Percentiles rank a stretch among this genome's conserved stretches.
phyloP scores from a whole-genome alignment of 2,113 vertebrate genomes.

The Prietella phreatophila region DNA sequence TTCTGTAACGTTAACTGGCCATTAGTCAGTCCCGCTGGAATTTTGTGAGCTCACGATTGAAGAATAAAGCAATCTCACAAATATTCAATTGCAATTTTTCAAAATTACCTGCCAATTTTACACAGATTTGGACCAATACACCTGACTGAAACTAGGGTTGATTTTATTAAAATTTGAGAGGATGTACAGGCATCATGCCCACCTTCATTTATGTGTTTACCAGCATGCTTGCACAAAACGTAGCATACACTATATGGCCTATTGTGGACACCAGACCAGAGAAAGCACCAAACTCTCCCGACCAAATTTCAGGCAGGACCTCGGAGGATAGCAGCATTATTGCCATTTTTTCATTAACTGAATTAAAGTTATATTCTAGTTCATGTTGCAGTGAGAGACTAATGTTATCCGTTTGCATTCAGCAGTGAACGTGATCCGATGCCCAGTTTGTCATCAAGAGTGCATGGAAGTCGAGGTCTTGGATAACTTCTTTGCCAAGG shows the following conservation, averaged over 20 bases:
- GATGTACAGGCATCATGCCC: background rate
- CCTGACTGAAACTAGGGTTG: background rate
- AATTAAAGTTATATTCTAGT: background rate
- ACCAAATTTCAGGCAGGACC: background rate
- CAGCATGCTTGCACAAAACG: background rate
- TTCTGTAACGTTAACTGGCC: background rate
- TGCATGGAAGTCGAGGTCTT: slow-evolving; percentile 94
- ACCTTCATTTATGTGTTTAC: background rate
- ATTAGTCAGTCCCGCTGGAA: too few relatives aligned
- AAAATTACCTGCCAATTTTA: too few relatives aligned
- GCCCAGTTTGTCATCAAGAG: slow-evolving; percentile 94
- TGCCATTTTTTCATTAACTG: background rate
- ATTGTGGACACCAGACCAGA: background rate
- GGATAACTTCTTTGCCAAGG: slow-evolving; percentile 98
- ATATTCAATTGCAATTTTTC: too few relatives aligned
- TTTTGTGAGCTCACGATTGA: too few relatives aligned
- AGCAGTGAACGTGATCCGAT: slow-evolving; percentile 87
- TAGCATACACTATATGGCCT: background rate
- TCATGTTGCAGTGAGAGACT: slow-evolving; percentile 1
- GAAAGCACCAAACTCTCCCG: background rate
- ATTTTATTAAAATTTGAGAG: background rate
- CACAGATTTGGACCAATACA: background rate
- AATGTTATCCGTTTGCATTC: slow-evolving; percentile 30
- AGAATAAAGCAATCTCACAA: too few relatives aligned
- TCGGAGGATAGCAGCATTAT: background rate